Conservation (phyloP, 2,113 vertebrate species). For the Coreoperca whiteheadi region DNA sequence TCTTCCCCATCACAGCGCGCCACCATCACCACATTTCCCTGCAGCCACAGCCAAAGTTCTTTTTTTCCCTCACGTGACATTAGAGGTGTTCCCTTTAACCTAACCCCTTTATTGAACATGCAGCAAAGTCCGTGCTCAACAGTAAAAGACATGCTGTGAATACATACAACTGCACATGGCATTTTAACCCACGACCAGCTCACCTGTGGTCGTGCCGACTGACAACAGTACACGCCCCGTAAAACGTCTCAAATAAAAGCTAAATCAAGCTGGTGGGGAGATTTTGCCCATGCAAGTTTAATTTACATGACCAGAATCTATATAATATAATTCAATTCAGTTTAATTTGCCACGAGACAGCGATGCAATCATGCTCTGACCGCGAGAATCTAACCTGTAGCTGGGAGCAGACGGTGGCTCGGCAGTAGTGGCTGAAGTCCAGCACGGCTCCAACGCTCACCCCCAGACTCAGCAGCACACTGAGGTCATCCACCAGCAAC, state of each 20-base stretch:
- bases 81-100: not conserved
- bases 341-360: not conserved
- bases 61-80: not conserved
- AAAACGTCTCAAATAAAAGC: not conserved
- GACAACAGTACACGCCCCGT: not conserved
- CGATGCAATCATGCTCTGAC: not conserved
- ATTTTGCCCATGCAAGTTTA: not conserved
- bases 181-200: not conserved
- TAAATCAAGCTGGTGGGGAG: not conserved
- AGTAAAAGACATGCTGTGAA: no score
- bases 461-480: slow-evolving; percentile 91
- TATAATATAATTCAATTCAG: no score
- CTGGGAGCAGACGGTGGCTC: slow-evolving; percentile 84
- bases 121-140: not conserved
- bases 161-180: no score
- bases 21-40: slow-evolving; percentile 92
- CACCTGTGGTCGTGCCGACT: not conserved
- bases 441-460: slow-evolving; percentile 77
- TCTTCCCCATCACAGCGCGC: slow-evolving; percentile 82
- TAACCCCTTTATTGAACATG: not conserved
- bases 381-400: slow-evolving; percentile 83
- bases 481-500: slow-evolving; percentile 91
- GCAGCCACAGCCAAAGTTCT: slow-evolving; percentile 1
- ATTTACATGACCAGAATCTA: no score
- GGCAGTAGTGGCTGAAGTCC: slow-evolving; percentile 95